Conservation (phyloP, 2,888 invertebrate genomes). For the Diploptera punctata region DNA sequence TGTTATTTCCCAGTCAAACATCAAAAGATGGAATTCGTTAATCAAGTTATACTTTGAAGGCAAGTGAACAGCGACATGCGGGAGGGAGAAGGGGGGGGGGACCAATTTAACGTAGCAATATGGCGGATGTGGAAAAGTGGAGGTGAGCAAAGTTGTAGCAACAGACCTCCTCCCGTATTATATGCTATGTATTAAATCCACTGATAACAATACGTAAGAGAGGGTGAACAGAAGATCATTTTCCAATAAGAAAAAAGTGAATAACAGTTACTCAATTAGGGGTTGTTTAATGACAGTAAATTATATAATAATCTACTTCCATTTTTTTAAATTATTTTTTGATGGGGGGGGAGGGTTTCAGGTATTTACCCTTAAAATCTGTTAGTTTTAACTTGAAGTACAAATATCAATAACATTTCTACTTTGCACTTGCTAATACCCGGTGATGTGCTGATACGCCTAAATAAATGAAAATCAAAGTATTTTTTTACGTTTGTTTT, state of each 20-base stretch:
- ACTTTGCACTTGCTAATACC: too few species aligned
- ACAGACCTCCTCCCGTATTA: background rate
- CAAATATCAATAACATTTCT: too few species aligned
- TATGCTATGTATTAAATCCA: conserved; percentile 22
- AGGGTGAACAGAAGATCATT: conserved; percentile 17
- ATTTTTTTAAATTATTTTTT: too few species aligned
- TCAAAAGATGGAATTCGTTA: conserved; percentile 40
- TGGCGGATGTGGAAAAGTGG: conserved; percentile 23
- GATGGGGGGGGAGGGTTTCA: too few species aligned
- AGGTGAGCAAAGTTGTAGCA: conserved; percentile 17
- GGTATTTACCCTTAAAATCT: too few species aligned
- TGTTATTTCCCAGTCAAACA: conserved; percentile 29
- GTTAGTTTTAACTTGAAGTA: too few species aligned
- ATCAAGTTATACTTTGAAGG: conserved; percentile 38
- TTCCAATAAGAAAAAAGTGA: conserved; percentile 34
- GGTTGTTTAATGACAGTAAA: conserved; percentile 18
- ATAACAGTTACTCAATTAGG: conserved; percentile 28
- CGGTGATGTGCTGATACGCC: too few species aligned
- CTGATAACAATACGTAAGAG: conserved; percentile 20
- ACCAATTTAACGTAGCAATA: conserved; percentile 32
- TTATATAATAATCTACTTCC: too few species aligned
- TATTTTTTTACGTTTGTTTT: too few species aligned
- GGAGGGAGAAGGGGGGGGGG: conserved; percentile 14
- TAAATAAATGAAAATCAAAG: too few species aligned
- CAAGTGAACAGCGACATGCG: conserved; percentile 21